Conservation (phyloP, 2,113 vertebrate genomes). For the Emydura subglobosa region DNA sequence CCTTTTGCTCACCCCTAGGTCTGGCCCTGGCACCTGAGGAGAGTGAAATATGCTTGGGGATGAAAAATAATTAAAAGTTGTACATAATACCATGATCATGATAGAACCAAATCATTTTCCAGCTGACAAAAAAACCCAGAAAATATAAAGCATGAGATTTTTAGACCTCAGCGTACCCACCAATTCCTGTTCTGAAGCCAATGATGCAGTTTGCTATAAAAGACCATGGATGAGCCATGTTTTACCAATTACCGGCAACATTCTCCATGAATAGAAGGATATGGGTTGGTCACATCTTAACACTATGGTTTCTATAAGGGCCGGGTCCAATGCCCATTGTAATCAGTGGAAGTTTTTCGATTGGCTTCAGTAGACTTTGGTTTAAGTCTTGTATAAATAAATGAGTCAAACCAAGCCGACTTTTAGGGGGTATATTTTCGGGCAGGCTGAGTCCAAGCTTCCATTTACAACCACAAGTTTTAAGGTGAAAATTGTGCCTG, state of each 20-base stretch:
- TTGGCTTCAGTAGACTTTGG: background rate
- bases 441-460: slow-evolving; percentile 1
- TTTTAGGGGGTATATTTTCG: background rate
- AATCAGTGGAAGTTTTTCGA: background rate
- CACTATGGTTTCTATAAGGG: background rate
- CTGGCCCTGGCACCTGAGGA: background rate
- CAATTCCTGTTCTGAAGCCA: background rate
- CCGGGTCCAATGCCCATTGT: background rate
- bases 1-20: background rate
- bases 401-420: slow-evolving; percentile 14
- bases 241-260: background rate
- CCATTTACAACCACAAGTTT: background rate
- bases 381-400: background rate
- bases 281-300: background rate
- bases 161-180: background rate
- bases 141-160: background rate
- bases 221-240: background rate
- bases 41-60: background rate
- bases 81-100: background rate
- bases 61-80: background rate
- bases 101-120: background rate
- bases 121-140: background rate
- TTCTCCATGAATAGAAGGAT: background rate
- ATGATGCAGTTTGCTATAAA: background rate
- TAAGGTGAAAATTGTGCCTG: background rate